These are phyloP conservation scores for Propithecus deckenii DNA, from an alignment of 2,797 vertebrate genomes.

Conservation along the genomic window DNA sequence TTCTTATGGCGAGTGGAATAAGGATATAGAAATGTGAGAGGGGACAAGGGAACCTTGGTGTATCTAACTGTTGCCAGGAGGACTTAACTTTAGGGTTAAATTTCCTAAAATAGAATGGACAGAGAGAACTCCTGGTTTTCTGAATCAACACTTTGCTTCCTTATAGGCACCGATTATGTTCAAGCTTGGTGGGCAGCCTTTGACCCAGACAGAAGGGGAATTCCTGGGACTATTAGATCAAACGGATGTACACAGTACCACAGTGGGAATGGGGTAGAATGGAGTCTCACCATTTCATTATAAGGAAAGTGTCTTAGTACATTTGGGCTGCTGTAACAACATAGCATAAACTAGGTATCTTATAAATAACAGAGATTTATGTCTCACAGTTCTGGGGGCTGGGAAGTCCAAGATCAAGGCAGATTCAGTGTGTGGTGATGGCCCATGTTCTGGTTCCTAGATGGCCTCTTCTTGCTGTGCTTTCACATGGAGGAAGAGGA, in stretches of 20 bases:
- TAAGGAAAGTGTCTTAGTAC: background rate
- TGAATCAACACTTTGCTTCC: background rate
- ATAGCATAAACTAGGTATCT: too few species aligned
- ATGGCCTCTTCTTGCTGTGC: background rate
- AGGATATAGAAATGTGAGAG: background rate
- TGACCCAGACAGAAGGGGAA: rapidly evolving
- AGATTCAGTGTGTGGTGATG: background rate
- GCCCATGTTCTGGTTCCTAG: background rate
- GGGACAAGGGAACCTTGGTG: background rate
- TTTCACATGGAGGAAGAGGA: background rate
- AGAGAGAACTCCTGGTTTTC: too few species aligned
- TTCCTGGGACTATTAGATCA: background rate
- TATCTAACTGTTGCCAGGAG: too few species aligned
- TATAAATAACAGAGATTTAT: background rate
- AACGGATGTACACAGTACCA: background rate
- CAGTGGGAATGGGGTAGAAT: background rate
- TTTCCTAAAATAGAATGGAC: background rate
- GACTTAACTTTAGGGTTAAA: background rate
- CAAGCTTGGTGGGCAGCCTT: background rate
- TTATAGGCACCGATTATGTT: background rate
- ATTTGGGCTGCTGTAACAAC: background rate
- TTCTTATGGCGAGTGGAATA: background rate
- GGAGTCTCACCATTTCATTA: background rate
- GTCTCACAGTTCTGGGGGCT: background rate
- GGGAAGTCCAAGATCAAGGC: background rate